Base-by-base conservation (phyloP, 2,888 invertebrate species). In the Tetranychus truncatus region DNA sequence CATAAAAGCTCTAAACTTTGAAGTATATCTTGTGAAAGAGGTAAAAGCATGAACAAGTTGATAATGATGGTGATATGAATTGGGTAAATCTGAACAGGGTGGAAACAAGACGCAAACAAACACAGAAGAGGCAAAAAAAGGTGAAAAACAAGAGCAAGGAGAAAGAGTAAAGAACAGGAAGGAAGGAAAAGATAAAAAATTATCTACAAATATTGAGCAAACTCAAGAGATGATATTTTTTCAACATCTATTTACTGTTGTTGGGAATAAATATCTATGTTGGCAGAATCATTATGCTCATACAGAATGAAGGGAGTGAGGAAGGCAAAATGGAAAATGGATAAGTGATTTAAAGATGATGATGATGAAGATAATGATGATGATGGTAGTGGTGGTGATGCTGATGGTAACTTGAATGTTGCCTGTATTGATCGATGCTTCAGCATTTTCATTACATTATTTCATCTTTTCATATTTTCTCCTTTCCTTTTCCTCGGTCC, bases 141-240 rank as follows among this genome's bases (percentile, higher is more conserved):
- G 55, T 55, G 55, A 55, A 55, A 55, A 55, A 15, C 11, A 55
- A 55, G 9, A 15, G 9, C 9, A 55, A 55, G 1, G 55, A 55
- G 55, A 55, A 15, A 15, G 15, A 15, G 55, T 55, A 15, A 15
- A 55, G 55, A 55, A 9, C 15, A 9, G 55, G 55, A 55, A 55
- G 55, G 55, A 55, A 55, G 55, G 55, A 55, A 55, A 55, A 55
- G 55, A 55, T 55, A 55, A 55, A 55, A 55, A 55, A 55, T 55
- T 55, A 55, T 55, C 55, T 55, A 9, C 55, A 55, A 55, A 55
- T 55, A 55, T 55, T 55, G 55, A 55, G 55, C 55, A 55, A 55
- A 55, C 55, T 55, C 55, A 55, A 15, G 55, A 15, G 55, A 55
- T 15, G 55, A 55, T 55, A 15, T 55, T 55, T 15, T 15, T 55